These are phyloP conservation scores for Formicarius rufipectus DNA, from an alignment of 2,113 vertebrate genomes.

Conservation along the genomic window DNA sequence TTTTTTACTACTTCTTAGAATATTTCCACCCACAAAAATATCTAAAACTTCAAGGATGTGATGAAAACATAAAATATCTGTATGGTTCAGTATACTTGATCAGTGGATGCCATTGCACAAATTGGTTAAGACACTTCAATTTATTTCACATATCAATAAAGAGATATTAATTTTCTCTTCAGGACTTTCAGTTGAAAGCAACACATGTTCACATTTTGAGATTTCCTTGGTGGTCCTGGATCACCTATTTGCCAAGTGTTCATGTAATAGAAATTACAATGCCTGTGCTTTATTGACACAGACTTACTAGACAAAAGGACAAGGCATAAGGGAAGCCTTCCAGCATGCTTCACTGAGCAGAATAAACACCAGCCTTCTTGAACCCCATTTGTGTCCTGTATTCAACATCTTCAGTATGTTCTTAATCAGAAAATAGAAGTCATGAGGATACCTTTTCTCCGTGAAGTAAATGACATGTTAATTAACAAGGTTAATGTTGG, in stretches of 20 bases:
- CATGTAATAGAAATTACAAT: not conserved
- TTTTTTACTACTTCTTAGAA: not conserved
- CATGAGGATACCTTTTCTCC: not conserved
- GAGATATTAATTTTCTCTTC: not conserved
- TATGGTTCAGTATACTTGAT: not conserved
- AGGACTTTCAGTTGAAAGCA: not conserved
- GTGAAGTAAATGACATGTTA: not conserved
- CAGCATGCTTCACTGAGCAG: not conserved
- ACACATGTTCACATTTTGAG: not conserved
- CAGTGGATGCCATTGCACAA: not conserved
- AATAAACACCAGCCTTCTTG: not conserved
- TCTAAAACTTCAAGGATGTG: not conserved
- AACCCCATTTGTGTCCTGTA: not conserved
- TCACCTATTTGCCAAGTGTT: not conserved
- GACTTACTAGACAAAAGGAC: not conserved
- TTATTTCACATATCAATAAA: not conserved
- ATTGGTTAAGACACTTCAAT: not conserved
- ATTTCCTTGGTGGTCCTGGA: not conserved
- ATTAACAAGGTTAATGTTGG: constrained; percentile 15
- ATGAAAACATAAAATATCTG: not conserved
- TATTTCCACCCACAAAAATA: not conserved
- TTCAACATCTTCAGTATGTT: not conserved
- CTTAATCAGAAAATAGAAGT: constrained; percentile 14
- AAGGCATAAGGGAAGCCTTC: not conserved
- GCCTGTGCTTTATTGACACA: not conserved